Evolutionary conservation across 2,797 vertebrate species (phyloP), one percentile per base, ranked within the genome.

Genomic region (Falco naumanni): DNA sequence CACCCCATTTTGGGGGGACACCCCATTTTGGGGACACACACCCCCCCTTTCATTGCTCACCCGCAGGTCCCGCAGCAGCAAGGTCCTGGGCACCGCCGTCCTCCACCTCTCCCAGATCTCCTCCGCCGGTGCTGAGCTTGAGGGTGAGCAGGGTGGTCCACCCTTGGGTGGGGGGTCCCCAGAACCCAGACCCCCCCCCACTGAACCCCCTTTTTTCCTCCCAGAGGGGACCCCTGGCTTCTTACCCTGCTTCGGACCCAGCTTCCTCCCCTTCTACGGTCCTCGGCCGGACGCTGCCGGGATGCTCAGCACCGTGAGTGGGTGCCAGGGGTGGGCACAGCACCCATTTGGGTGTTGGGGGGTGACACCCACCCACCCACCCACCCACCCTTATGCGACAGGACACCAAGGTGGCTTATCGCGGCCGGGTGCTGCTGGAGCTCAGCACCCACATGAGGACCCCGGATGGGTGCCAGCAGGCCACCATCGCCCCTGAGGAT

Each of bases 371-470:
- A 43, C 31, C 26, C 28, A 43, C 31, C 26, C 26, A 18, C 3
- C 50, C 2, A 41, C 43, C 21, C 47, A 9, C 2, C 12, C 1
- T 50, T 9, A 5, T 41, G 41, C 17, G 41, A 17, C 65, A 96
- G 79, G 95, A 94, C n/a, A 10, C 33, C 0, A 89, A 95, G 13
- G 83, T 88, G 37, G 77, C 72, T 10, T 98, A 98, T 18, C 92
- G 80, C 51, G 98, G 98, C 18, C 97, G 98, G 59, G 15, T 98
- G 63, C 96, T 98, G 33, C 61, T 98, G 89, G 98, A 98, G 85
- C 31, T 98, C 81, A 37, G 80, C 72, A 97, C 97, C 75, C 86
- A 57, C 13, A 10, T 41, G 72, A 91, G 78, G 13, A 6, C 22
- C 6, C 50, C 78, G 0, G 33, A 41, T 1, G 48, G 79, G 18